A percentile compares a stretch with the other conserved stretches of the same genome.
Evolutionary conservation across 2,888 invertebrate genomes (phyloP).

Genomic region (Lycophotia porphyrea): DNA sequence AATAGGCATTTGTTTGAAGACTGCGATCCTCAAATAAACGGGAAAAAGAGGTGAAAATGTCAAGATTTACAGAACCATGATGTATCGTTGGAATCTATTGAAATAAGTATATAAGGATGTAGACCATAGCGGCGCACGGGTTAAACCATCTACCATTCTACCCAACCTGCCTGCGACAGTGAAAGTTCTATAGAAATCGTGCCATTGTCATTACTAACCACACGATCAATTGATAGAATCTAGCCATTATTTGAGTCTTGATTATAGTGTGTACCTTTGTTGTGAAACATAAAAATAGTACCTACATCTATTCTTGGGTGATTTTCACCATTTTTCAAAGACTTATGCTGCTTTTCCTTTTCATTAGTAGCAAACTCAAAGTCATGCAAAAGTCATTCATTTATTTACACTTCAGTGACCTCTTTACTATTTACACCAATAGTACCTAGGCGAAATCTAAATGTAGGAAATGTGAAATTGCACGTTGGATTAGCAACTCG

Average conservation of each 20-base stretch:
- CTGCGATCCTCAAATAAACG: too few species aligned
- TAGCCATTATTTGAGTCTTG: not conserved
- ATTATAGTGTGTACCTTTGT: not conserved
- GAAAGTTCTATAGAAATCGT: slow-evolving; percentile 26
- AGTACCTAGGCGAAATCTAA: not conserved
- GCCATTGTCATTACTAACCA: not conserved
- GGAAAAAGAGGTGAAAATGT: not conserved
- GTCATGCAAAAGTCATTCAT: too few species aligned
- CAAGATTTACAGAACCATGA: not conserved
- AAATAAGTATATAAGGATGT: not conserved
- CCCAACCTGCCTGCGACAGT: not conserved
- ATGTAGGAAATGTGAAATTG: too few species aligned
- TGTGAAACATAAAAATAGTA: too few species aligned
- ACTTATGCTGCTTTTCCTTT: too few species aligned
- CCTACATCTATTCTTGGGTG: too few species aligned
- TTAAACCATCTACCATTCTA: slow-evolving; percentile 22
- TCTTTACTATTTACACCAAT: too few species aligned
- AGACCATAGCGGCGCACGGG: slow-evolving; percentile 2
- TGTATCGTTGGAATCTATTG: not conserved
- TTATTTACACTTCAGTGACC: too few species aligned
- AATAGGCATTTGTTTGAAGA: not conserved
- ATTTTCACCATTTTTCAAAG: too few species aligned
- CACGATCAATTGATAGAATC: not conserved
- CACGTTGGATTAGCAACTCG: not conserved
- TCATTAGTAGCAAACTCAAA: too few species aligned